Evolutionary conservation across 2,888 invertebrate species (phyloP), one percentile per base, ranked within the genome.

Genomic region (Drosophila buzzatii): DNA sequence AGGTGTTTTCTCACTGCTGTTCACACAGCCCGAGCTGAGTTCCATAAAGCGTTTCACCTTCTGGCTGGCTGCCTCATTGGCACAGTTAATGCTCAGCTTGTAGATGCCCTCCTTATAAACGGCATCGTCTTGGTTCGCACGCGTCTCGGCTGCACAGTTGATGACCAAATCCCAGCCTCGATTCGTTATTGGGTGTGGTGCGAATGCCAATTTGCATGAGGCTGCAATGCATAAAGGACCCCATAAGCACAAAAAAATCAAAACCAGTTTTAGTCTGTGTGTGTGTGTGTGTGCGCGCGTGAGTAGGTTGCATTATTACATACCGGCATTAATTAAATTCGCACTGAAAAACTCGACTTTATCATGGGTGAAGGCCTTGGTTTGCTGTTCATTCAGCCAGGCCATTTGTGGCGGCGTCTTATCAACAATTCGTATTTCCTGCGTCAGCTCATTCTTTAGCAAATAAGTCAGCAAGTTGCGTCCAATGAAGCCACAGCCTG

Each of bases 401-500:
- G 98, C 98, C 89, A 97, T 96, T 93, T 97, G 97, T 2, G 98
- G 98, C 57, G 98, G 98, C 37, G 98, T 98, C 89, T 98, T 98
- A 94, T 98, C 98, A 67, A 97, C 97, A 55, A 98, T 95, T 80
- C 97, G 95, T 76, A 98, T 94, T 85, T 94, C 95, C 89, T 95
- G 95, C 73, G 96, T 96, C 86, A 97, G 93, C 88, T 97, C 95
- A 93, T 97, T 96, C 74, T 95, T 94, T 80, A 98, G 94, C 91
- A 98, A 94, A 93, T 96, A 96, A 73, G 96, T 95, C 71, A 98
- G 96, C 83, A 98, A 94, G 94, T 98, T 97, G 90, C 98, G 95
- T 79, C 98, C 98, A 92, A 98, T 96, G 93, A 98, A 98, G 89
- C 98, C 98, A 94, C 98, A 98, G 93, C 98, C 98, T 98, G 69